Evolutionary conservation across 2,113 vertebrate genomes (phyloP).

Genomic region (Anseranas semipalmata): DNA sequence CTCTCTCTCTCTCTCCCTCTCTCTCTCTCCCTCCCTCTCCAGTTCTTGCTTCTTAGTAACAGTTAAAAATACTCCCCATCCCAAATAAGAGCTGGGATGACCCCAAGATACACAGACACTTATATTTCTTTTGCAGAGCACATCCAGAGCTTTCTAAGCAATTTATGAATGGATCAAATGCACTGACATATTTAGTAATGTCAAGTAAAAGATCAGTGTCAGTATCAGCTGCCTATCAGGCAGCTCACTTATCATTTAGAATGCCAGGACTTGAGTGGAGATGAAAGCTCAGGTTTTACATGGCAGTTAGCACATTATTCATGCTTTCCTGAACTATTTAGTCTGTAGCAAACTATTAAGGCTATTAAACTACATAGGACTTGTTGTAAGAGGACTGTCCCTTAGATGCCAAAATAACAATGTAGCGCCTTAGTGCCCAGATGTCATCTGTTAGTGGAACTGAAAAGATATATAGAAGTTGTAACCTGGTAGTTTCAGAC

Average conservation of each 20-base stretch:
- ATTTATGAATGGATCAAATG: background rate
- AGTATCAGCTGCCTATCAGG: background rate
- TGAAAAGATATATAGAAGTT: background rate
- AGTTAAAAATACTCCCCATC: background rate
- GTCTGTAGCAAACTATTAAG: background rate
- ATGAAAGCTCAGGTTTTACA: background rate
- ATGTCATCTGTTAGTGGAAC: background rate
- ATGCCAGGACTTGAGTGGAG: background rate
- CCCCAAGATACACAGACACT: background rate
- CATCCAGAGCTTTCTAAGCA: background rate
- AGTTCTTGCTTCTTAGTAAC: background rate
- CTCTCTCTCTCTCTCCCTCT: background rate
- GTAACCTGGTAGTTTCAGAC: background rate
- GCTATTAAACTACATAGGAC: background rate
- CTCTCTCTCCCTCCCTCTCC: background rate
- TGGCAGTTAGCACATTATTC: background rate
- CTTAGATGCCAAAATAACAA: background rate
- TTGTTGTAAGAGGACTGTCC: background rate
- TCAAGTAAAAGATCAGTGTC: background rate
- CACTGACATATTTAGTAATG: background rate
- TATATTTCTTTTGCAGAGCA: background rate
- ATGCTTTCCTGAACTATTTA: background rate
- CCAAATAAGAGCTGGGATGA: background rate
- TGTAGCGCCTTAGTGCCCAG: background rate
- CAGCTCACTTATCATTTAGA: background rate